A percentile compares a stretch with the other conserved stretches of the same genome.
These are phyloP conservation scores for Lithophane socia DNA, from an alignment of 2,888 invertebrate species.

Conservation along the genomic window DNA sequence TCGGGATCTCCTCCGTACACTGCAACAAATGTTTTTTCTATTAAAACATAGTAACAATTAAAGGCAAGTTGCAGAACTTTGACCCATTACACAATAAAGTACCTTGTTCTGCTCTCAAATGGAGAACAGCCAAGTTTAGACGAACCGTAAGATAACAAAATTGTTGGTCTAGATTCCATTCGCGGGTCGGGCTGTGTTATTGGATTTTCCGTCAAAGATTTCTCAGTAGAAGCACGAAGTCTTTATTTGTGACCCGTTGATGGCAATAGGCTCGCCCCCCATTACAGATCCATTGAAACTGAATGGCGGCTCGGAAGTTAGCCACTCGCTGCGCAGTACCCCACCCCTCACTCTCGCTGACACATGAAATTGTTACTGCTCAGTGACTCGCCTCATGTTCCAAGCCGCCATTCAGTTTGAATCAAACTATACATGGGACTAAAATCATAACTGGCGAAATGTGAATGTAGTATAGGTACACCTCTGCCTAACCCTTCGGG, in stretches of 20 bases:
- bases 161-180: not conserved
- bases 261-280: not conserved
- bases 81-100: not conserved
- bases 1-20: constrained; percentile 82
- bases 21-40: constrained; percentile 56
- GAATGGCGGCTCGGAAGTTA: no score
- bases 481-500: not conserved
- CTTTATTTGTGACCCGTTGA: not conserved
- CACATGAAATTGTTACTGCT: no score
- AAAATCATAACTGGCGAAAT: not conserved
- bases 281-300: not conserved
- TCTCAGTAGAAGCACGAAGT: not conserved
- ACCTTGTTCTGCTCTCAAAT: not conserved
- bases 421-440: not conserved
- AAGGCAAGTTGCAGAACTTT: not conserved
- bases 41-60: not conserved
- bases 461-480: not conserved
- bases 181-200: not conserved
- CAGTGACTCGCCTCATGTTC: no score
- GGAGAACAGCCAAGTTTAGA: not conserved
- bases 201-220: not conserved
- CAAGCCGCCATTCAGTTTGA: no score
- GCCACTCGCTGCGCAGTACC: no score
- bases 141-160: not conserved
- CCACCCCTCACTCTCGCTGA: no score